Base-by-base conservation (phyloP, 2,113 vertebrate species). In the Tupaia chinensis region DNA sequence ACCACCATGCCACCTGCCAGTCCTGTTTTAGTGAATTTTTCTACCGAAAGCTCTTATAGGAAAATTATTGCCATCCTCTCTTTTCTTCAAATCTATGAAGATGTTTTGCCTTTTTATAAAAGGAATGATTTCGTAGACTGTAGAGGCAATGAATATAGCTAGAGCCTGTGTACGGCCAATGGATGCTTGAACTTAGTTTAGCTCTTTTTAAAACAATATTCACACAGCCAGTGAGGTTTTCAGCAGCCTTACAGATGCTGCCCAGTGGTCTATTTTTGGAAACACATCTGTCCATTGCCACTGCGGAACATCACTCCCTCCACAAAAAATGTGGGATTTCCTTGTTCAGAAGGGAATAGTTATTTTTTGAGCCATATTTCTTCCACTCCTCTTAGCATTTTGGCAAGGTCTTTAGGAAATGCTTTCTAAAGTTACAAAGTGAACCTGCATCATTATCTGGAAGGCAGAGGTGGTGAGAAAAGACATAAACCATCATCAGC, bases 351-450 rank as follows among this genome's bases (percentile, higher is more conserved):
- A 92, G 27, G 72, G 87, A 95, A 93, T 32, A 61, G 22, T 81
- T 94, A 34, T 85, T 92, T 94, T 87, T 74, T 90, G 81, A 90
- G 60, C 29, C 29, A 6, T 94, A 69, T 83, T 82, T 96, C 88
- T 83, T 95, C 74, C 79, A 83, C 29, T 89, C 34, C 54, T 80
- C 53, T 85, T 25, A 44, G 80, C 88, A 93, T 88, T 86, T 83
- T 96, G 93, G 79, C 83, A 95, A 77, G 54, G 15, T 63, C 83
- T 93, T 17, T 13, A 77, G 80, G 83, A 77, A 84, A 89, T 17
- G 17, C 84, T 89, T 97, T 93, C 79, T 96, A 86, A 92, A 85
- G 69, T 91, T 77, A 82, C 93, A 89, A 81, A 97, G 54, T 15
- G 7, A 77, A 74, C 44, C 80, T 94, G 80, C 29, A 4, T 14